phyloP scores from a whole-genome alignment of 64 coral and sea anemone genomes.

The Actinia tenebrosa region DNA sequence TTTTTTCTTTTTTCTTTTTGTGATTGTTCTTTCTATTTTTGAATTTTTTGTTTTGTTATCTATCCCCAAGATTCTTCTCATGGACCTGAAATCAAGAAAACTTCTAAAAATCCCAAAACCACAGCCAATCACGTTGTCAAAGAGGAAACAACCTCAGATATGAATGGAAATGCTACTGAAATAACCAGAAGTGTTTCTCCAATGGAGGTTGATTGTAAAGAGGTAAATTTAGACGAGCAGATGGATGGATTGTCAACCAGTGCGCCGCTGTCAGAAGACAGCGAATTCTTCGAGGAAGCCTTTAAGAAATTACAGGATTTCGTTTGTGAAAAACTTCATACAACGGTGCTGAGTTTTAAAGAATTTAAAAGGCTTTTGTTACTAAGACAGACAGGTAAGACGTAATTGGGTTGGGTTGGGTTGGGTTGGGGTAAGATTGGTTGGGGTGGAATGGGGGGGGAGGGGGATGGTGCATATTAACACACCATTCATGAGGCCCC shows the following conservation, averaged over 20 bases:
- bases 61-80: neutral
- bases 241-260: constrained; percentile 17
- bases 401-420: neutral
- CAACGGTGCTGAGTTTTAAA: constrained; percentile 83
- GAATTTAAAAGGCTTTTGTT: constrained; percentile 87
- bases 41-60: neutral
- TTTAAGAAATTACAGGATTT: constrained; percentile 65
- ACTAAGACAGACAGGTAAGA: constrained; percentile 77
- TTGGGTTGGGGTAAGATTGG: too few species aligned
- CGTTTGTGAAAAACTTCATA: constrained; percentile 82
- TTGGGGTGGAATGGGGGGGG: too few species aligned
- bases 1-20: neutral
- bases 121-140: constrained; percentile 27
- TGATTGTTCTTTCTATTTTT: neutral
- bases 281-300: constrained; percentile 52
- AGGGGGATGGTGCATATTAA: too few species aligned
- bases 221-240: constrained; percentile 17
- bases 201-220: constrained; percentile 75
- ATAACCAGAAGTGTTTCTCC: constrained; percentile 43
- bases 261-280: constrained; percentile 47
- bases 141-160: neutral
- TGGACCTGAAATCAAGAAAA: neutral
- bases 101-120: constrained; percentile 23
- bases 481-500: too few species aligned
- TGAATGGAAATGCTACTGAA: neutral